phyloP scores from a whole-genome alignment of 2,797 vertebrate species.

The Syncerus caffer region DNA sequence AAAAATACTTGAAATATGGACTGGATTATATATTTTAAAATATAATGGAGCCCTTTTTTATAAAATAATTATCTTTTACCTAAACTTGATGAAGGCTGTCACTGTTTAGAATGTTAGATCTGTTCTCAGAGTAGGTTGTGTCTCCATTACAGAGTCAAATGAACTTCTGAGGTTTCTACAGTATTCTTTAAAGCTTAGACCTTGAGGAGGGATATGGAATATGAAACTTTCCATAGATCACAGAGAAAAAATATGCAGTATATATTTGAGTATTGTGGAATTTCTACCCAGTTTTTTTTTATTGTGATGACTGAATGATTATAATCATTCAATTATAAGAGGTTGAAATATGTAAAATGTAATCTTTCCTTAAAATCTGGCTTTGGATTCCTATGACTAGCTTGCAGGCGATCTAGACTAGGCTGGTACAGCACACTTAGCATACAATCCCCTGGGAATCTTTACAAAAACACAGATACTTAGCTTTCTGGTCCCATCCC shows the following conservation, averaged over 20 bases:
- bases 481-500: background rate
- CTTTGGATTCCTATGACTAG: background rate
- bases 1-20: slow-evolving; percentile 31
- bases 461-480: background rate
- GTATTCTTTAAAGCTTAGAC: background rate
- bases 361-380: background rate
- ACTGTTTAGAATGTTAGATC: background rate
- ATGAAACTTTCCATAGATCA: background rate
- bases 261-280: background rate
- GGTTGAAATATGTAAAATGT: background rate
- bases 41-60: slow-evolving; percentile 4
- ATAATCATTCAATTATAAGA: background rate
- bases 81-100: background rate
- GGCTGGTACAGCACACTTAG: background rate
- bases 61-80: background rate
- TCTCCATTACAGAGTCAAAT: background rate
- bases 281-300: background rate
- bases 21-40: background rate
- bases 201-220: background rate
- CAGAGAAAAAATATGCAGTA: background rate
- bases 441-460: background rate
- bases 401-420: background rate
- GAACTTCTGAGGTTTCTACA: background rate
- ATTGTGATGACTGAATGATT: background rate
- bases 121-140: background rate